Conservation (phyloP, 2,797 vertebrate species). For the Sciaenops ocellatus region DNA sequence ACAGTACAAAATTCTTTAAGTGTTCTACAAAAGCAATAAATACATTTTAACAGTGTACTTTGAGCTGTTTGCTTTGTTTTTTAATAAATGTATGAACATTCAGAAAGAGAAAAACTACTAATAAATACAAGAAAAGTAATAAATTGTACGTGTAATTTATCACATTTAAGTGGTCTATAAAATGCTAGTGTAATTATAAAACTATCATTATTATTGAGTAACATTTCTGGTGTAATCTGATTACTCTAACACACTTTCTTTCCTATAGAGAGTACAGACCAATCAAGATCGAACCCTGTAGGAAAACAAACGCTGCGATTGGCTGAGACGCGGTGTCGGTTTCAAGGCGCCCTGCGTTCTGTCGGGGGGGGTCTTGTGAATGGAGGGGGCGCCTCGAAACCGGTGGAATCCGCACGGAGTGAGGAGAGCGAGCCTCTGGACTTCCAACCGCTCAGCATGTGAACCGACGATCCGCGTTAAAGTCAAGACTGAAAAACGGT, state of each 20-base stretch:
- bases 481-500: constrained; percentile 50
- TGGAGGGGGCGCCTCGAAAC: constrained; percentile 88
- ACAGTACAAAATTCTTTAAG: background rate
- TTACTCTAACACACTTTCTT: constrained; percentile 70
- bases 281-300: constrained; percentile 80
- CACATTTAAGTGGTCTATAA: background rate
- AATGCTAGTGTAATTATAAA: too few relatives aligned
- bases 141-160: background rate
- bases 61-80: background rate
- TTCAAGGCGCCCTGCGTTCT: constrained; percentile 76
- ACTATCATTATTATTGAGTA: constrained; percentile 9
- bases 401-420: constrained; percentile 79
- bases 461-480: constrained; percentile 48
- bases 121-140: background rate
- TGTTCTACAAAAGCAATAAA: background rate
- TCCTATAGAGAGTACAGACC: constrained; percentile 67
- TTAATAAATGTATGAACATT: background rate
- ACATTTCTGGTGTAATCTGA: constrained; percentile 64
- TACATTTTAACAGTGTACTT: background rate
- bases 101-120: background rate
- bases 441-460: constrained; percentile 74
- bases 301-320: constrained; percentile 89
- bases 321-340: constrained; percentile 72
- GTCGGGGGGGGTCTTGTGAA: constrained; percentile 84
- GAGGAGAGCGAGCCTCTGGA: constrained; percentile 75